phyloP scores from a whole-genome alignment of 2,888 invertebrate species.

The Amiota mariae region DNA sequence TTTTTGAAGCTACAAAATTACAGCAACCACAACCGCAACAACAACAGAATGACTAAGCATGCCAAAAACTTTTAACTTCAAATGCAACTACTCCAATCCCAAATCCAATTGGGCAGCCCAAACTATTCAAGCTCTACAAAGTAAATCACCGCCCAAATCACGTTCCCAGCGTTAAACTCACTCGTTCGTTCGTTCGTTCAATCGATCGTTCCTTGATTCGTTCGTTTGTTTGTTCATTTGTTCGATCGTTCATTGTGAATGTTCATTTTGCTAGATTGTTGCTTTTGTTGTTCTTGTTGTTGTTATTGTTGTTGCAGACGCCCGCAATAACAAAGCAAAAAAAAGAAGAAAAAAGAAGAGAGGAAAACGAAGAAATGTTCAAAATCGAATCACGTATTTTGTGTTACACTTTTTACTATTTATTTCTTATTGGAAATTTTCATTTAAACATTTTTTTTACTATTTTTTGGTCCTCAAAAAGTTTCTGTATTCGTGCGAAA shows the following conservation, averaged over 20 bases:
- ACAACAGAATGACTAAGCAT: constrained; percentile 23
- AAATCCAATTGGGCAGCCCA: constrained; percentile 51
- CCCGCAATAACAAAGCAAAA: no score
- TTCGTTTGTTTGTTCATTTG: constrained; percentile 20
- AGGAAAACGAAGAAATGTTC: constrained; percentile 32
- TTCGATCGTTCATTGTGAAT: neutral
- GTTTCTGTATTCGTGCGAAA: constrained; percentile 54
- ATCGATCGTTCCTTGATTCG: constrained; percentile 41
- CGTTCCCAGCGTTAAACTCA: constrained; percentile 49
- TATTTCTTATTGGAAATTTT: constrained; percentile 19
- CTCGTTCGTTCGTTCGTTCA: neutral
- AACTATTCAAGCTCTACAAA: constrained; percentile 38
- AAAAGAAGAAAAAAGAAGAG: no score
- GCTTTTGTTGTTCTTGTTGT: neutral
- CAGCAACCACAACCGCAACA: constrained; percentile 41
- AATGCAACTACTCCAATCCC: constrained; percentile 23
- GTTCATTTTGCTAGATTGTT: neutral
- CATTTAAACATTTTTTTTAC: constrained; percentile 24
- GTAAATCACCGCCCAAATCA: constrained; percentile 63
- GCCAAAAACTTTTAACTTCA: neutral
- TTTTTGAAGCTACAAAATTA: constrained; percentile 25
- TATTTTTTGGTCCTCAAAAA: constrained; percentile 32
- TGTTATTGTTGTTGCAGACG: no score
- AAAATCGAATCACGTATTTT: constrained; percentile 65
- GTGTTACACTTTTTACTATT: constrained; percentile 59